Conservation (phyloP, 2,113 vertebrate genomes). For the Gyps fulvus region DNA sequence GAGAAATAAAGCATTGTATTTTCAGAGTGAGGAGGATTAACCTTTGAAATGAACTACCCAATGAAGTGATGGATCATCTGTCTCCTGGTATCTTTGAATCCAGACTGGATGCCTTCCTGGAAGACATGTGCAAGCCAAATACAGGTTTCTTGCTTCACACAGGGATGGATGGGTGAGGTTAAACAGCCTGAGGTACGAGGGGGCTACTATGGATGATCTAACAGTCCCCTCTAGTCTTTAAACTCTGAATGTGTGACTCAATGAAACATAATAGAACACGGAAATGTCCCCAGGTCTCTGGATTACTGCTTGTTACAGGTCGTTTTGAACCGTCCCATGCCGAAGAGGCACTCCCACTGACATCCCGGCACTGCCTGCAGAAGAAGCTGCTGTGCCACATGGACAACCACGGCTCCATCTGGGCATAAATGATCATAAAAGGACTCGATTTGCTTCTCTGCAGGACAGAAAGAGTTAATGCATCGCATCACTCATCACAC, state of each 20-base stretch:
- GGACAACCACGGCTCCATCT: background rate
- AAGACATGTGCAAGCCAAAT: background rate
- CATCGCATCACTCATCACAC: fast-evolving
- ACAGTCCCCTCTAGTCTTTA: background rate
- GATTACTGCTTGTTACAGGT: background rate
- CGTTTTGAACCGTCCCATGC: background rate
- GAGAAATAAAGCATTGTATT: background rate
- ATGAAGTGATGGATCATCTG: slow-evolving; percentile 10
- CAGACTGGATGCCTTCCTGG: slow-evolving; percentile 4
- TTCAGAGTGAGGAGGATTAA: slow-evolving; percentile 18
- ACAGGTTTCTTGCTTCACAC: background rate
- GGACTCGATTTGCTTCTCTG: background rate
- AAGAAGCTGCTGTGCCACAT: background rate
- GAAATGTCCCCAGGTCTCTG: background rate
- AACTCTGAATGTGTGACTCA: background rate
- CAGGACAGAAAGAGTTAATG: background rate
- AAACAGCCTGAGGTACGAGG: background rate
- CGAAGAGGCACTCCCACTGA: background rate
- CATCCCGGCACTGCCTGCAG: background rate
- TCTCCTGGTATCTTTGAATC: slow-evolving; percentile 17
- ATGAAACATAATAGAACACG: background rate
- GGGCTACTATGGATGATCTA: background rate
- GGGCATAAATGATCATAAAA: background rate
- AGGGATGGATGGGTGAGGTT: background rate
- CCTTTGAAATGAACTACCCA: slow-evolving; percentile 11